phyloP scores from a whole-genome alignment of 2,797 vertebrate species.

The Parotocinclus haroldoi region DNA sequence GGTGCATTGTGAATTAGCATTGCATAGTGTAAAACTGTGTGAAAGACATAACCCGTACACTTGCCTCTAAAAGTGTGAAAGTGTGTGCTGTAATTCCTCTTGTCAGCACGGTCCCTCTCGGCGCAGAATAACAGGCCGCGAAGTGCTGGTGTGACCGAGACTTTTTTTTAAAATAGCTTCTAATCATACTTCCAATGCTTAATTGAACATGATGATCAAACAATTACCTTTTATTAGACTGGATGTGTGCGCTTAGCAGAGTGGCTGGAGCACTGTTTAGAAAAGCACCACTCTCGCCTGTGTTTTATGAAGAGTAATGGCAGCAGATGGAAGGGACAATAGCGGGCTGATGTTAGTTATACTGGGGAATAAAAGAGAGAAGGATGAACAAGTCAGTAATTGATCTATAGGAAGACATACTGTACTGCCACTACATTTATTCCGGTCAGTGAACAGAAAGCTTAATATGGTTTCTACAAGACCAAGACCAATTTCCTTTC shows the following conservation, averaged over 20 bases:
- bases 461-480: too few relatives aligned
- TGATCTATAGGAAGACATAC: conserved; percentile 32
- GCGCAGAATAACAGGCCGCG: conserved; percentile 9
- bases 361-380: conserved; percentile 22
- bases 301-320: conserved; percentile 37
- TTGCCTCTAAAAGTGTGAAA: conserved; percentile 14
- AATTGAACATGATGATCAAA: conserved; percentile 56
- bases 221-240: conserved; percentile 51
- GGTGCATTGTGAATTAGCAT: too few relatives aligned
- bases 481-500: too few relatives aligned
- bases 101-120: background rate
- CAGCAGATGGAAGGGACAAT: conserved; percentile 29
- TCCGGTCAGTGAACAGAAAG: too few relatives aligned
- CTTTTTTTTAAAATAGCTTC: conserved; percentile 47
- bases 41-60: background rate
- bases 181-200: conserved; percentile 52
- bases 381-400: conserved; percentile 19
- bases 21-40: background rate
- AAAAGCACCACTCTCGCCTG: conserved; percentile 16
- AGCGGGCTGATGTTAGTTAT: conserved; percentile 15
- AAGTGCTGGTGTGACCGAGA: conserved; percentile 27
- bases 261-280: conserved; percentile 8
- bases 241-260: conserved; percentile 33
- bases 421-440: too few relatives aligned
- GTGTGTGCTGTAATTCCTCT: conserved; percentile 15